Evolutionary conservation across 2,113 vertebrate genomes (phyloP), one percentile per base, ranked within the genome.

Genomic region (Zapornia atra): DNA sequence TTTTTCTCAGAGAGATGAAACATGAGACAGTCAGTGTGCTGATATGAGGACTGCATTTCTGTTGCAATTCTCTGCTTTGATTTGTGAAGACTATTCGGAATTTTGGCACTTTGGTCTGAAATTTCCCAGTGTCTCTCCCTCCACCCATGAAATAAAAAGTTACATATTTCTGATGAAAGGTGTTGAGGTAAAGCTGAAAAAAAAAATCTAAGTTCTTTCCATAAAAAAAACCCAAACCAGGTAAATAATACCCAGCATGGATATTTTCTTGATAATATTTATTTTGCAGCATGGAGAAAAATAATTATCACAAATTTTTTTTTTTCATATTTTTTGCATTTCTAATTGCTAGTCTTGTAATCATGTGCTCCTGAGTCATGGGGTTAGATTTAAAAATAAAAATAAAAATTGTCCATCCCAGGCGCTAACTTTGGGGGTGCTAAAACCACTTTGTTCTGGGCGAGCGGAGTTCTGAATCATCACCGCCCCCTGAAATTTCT

Each of bases 371-470:
- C 6, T 36, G 10, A 83, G 20, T 71, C 8, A 38, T 29, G 4
- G 2, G 1, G 53, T 56, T 51, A 59, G 14, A 9, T 36, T 20
- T 4, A 3, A 10, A 7, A 10, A 7, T 40, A 40, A 56, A 11
- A 48, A 14, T 48, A 16, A 10, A 11, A 36, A 17, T 86, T 73
- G 7, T 64, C 29, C 12, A 44, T 22, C 26, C 6, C 54, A 29
- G 7, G 8, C 19, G 38, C 13, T 14, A 44, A 40, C 2, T 57
- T 77, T 29, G 11, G 5, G 2, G 1, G 1, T 9, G 12, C 19
- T 53, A 33, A 64, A 86, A 16, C 4, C 20, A 13, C 20, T 85
- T 40, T 84, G 18, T 56, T 82, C 33, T 31, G 10, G 4, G 19
- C 10, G 16, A 48, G 9, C 24, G 3, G 8, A 64, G 4, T 38